Evolutionary conservation across 2,797 vertebrate genomes (phyloP).

Genomic region (Capromys pilorides): DNA sequence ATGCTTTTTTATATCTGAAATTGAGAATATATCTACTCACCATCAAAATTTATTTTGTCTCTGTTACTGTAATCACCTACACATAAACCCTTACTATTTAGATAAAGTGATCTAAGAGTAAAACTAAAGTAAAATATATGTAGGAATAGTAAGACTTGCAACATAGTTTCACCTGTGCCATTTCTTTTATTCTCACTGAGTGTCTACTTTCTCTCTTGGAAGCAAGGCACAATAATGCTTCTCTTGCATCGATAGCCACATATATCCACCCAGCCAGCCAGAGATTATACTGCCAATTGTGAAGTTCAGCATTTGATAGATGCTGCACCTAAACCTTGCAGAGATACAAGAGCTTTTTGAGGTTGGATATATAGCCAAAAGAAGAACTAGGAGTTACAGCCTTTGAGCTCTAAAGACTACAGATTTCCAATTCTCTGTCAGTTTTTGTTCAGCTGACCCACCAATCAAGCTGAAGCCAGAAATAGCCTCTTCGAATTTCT

Average conservation of each 20-base stretch:
- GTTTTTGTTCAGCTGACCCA: conserved; percentile 17
- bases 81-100: conserved; percentile 10
- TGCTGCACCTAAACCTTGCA: neutral
- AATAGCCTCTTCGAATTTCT: conserved; percentile 21
- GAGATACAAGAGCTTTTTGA: neutral
- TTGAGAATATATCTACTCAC: conserved; percentile 1
- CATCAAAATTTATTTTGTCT: conserved; percentile 44
- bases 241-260: neutral
- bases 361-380: conserved; percentile 19
- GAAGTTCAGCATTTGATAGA: neutral
- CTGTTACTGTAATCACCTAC: neutral
- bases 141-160: neutral
- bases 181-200: neutral
- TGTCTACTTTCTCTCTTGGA: conserved; percentile 22
- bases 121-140: neutral
- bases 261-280: neutral
- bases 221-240: neutral
- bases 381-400: neutral
- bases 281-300: neutral
- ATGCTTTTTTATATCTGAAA: neutral
- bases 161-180: neutral
- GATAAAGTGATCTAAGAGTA: neutral
- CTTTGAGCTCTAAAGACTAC: conserved; percentile 22
- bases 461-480: neutral
- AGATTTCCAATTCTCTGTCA: conserved; percentile 50